Conservation (phyloP, 2,888 invertebrate species). For the Argyresthia albistria region DNA sequence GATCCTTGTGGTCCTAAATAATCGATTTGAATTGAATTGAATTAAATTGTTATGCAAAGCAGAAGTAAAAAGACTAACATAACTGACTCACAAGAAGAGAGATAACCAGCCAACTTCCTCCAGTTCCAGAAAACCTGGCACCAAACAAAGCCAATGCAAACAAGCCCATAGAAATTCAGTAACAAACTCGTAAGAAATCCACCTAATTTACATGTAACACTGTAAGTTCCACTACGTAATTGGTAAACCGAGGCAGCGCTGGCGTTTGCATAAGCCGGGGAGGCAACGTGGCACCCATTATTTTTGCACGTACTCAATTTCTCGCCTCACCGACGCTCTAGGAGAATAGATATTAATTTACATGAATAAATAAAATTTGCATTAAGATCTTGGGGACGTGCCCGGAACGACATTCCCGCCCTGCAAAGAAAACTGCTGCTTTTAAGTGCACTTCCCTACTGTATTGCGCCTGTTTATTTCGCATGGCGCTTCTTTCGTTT, state of each 20-base stretch:
- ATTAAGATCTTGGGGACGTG: constrained; percentile 50
- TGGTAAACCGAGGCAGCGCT: constrained; percentile 10
- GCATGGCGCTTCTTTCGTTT: background rate
- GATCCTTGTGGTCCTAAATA: too few species aligned
- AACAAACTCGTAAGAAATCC: background rate
- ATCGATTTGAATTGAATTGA: too few species aligned
- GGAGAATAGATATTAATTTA: constrained; percentile 70
- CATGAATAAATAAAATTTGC: constrained; percentile 73
- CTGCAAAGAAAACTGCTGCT: constrained; percentile 40
- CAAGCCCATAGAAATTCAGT: background rate
- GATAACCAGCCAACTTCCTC: too few species aligned
- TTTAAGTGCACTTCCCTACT: constrained; percentile 12
- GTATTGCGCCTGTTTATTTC: constrained; percentile 5
- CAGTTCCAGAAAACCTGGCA: background rate
- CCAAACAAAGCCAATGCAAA: background rate
- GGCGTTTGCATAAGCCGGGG: constrained; percentile 46
- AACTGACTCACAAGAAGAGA: too few species aligned
- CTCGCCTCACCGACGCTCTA: constrained; percentile 60
- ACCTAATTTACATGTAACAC: constrained; percentile 1
- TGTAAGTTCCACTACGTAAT: constrained; percentile 4
- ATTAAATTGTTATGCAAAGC: too few species aligned
- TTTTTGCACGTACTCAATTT: constrained; percentile 72
- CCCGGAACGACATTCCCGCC: constrained; percentile 10
- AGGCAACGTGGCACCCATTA: constrained; percentile 37
- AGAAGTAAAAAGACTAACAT: too few species aligned